Evolutionary conservation across 2,113 vertebrate species (phyloP).

Genomic region (Oreochromis aureus): DNA sequence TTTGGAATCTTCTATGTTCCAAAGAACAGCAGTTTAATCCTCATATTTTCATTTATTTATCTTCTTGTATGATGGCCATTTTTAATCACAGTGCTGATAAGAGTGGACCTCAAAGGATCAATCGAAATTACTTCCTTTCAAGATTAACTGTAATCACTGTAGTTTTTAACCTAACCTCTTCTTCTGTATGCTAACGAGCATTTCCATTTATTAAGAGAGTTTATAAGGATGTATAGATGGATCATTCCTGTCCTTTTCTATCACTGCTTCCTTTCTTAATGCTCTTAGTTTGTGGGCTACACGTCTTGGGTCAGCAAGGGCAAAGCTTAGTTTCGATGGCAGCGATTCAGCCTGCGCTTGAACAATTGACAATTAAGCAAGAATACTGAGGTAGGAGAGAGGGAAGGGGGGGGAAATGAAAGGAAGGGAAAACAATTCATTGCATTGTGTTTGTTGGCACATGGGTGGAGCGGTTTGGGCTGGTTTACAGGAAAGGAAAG

Average conservation of each 20-base stretch:
- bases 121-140: not conserved
- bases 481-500: conserved; percentile 20
- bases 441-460: conserved; percentile 37
- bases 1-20: not conserved
- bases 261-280: not conserved
- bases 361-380: conserved; percentile 52
- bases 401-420: not conserved
- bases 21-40: not conserved
- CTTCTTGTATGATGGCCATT: rapidly evolving
- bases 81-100: not conserved
- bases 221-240: not conserved
- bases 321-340: not conserved
- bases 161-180: not conserved
- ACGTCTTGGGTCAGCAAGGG: not conserved
- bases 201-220: not conserved
- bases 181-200: not conserved
- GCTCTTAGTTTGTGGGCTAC: not conserved
- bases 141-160: not conserved
- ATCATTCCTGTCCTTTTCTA: not conserved
- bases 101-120: not conserved
- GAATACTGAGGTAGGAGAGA: conserved; percentile 13
- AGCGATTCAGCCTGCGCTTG: not conserved
- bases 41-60: not conserved
- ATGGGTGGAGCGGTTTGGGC: conserved; percentile 35
- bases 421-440: conserved; percentile 37